Base-by-base conservation (phyloP, 2,797 vertebrate species). In the Darevskia nairensis region DNA sequence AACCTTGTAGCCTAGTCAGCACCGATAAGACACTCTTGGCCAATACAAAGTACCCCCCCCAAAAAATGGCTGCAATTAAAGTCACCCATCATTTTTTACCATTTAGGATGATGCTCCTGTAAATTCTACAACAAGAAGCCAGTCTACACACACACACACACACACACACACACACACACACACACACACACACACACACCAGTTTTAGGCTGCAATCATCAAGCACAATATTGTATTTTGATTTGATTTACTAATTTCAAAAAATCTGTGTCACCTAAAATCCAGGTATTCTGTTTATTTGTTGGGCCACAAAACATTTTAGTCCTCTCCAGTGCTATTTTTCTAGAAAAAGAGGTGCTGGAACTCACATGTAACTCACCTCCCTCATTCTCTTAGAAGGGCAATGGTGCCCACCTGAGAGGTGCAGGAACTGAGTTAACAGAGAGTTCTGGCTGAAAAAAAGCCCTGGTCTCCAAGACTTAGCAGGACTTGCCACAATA, bases 41-140 rank as follows among this genome's bases (percentile, higher is more conserved):
- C 86, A 69, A 80, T 50, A 86, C 13, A 55, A 55, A 15, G 13
- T 55, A 55, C 50, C 13, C 13, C 10, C 10, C 46, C 46, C 50
- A 39, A 39, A 39, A 44, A 1, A 83, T 85, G 32, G 78, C 91
- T 91, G 79, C 89, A 91, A 75, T 79, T 66, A 89, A 89, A 85
- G 89, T 89, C 94, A 89, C 85, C n/a, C 77, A 88, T 89, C 25
- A 50, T 21, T 93, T 88, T 93, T 88, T 91, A 71, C 3, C 89
- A 90, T 88, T 50, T 88, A 91, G 92, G 86, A 84, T 92, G 89
- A 72, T 74, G 85, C 92, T 93, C 89, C 39, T 84, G 59, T 91
- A 90, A 80, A 75, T 0, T 0, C 21, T 59, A 64, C 87, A 71
- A 50, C 11, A 11, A 71, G 10, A 32, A 46, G 10, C 8, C 17